phyloP scores from a whole-genome alignment of 2,113 vertebrate species.

The Atlantisia rogersi region DNA sequence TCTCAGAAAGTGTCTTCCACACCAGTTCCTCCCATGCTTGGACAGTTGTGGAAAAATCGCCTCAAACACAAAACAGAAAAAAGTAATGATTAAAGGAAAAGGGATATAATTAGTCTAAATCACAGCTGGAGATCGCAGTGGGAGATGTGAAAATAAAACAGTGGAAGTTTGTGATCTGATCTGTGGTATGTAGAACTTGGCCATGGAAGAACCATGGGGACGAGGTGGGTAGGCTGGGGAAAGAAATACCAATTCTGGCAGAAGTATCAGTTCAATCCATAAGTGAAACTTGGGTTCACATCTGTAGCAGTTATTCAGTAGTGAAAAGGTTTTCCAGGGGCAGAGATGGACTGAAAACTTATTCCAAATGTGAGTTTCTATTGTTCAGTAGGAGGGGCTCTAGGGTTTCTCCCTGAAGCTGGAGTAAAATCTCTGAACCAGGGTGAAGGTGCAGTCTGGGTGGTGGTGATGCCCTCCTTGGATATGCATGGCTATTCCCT shows the following conservation, averaged over 20 bases:
- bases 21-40: background rate
- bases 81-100: background rate
- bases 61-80: background rate
- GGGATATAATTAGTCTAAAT: constrained; percentile 1
- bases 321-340: background rate
- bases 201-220: background rate
- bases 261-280: background rate
- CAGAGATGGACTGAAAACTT: background rate
- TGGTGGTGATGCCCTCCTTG: background rate
- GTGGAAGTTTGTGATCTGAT: background rate
- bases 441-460: background rate
- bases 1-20: background rate
- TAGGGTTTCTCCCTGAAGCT: background rate
- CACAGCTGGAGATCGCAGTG: background rate
- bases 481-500: background rate
- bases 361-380: background rate
- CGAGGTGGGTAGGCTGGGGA: background rate
- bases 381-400: background rate
- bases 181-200: accelerated
- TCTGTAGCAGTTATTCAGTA: background rate
- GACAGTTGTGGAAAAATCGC: background rate
- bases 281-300: background rate
- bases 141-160: background rate
- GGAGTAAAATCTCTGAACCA: background rate
- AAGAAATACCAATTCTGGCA: background rate